Evolutionary conservation across 2,113 vertebrate genomes (phyloP).

Genomic region (Colistium nudipinnis): DNA sequence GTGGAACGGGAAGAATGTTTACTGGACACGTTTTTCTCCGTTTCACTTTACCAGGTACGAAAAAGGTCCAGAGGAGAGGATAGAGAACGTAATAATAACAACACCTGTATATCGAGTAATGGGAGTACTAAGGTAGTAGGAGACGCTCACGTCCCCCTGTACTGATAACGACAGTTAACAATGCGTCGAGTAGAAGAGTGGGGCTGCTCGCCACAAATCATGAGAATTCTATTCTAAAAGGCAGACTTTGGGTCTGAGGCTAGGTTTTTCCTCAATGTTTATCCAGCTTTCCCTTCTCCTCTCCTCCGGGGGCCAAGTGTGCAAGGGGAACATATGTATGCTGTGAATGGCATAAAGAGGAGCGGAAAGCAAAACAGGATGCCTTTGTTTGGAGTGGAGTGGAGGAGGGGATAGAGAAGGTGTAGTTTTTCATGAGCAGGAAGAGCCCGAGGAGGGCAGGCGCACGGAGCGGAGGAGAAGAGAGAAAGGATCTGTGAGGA

Average conservation of each 20-base stretch:
- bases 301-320: background rate
- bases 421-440: constrained; percentile 29
- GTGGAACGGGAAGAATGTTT: constrained; percentile 2
- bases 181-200: background rate
- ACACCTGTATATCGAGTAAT: constrained; percentile 24
- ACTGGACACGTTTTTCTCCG: constrained; percentile 29
- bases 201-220: constrained; percentile 26
- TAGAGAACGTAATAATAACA: constrained; percentile 11
- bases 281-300: background rate
- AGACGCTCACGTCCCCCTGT: constrained; percentile 51
- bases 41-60: constrained; percentile 1
- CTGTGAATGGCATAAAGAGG: constrained; percentile 14
- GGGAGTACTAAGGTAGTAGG: constrained; percentile 1
- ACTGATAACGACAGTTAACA: constrained; percentile 30
- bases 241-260: background rate
- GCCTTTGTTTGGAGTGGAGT: constrained; percentile 17
- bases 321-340: constrained; percentile 27
- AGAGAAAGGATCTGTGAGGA: constrained; percentile 20
- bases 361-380: constrained; percentile 34
- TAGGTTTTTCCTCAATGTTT: constrained; percentile 28
- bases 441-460: constrained; percentile 22
- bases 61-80: constrained; percentile 24
- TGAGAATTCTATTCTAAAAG: constrained; percentile 35
- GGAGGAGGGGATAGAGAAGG: constrained; percentile 10
- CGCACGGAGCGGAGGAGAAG: background rate